These are phyloP conservation scores for Tipula unca DNA, from an alignment of 2,888 invertebrate genomes.

Conservation along the genomic window DNA sequence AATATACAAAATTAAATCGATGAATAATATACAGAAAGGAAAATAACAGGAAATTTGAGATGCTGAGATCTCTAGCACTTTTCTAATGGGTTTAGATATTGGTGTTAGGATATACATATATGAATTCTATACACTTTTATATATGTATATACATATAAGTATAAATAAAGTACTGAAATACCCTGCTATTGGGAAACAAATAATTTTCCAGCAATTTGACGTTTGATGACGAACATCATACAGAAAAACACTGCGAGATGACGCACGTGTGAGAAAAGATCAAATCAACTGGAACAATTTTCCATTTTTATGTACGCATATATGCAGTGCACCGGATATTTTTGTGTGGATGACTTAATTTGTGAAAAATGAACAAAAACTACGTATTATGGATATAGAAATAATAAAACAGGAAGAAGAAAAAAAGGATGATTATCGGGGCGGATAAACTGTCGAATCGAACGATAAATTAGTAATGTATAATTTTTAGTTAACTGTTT, in stretches of 20 bases:
- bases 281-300: constrained; percentile 1
- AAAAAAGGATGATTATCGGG: background rate
- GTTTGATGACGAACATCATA: background rate
- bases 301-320: background rate
- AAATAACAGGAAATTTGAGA: background rate
- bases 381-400: background rate
- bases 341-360: constrained; percentile 8
- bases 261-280: background rate
- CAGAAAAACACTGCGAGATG: background rate
- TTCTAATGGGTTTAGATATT: background rate
- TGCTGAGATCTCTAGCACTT: background rate
- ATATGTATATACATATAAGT: background rate
- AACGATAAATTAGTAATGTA: background rate
- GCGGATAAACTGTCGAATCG: background rate
- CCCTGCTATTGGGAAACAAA: background rate
- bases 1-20: background rate
- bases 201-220: background rate
- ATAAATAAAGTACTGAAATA: background rate
- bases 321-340: background rate
- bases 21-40: background rate
- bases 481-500: background rate
- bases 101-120: too few species aligned
- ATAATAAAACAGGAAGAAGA: background rate
- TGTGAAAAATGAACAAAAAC: background rate
- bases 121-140: too few species aligned